These are phyloP conservation scores for Lepidocolaptes lacrymiger DNA, from an alignment of 2,797 vertebrate genomes.

Conservation along the genomic window DNA sequence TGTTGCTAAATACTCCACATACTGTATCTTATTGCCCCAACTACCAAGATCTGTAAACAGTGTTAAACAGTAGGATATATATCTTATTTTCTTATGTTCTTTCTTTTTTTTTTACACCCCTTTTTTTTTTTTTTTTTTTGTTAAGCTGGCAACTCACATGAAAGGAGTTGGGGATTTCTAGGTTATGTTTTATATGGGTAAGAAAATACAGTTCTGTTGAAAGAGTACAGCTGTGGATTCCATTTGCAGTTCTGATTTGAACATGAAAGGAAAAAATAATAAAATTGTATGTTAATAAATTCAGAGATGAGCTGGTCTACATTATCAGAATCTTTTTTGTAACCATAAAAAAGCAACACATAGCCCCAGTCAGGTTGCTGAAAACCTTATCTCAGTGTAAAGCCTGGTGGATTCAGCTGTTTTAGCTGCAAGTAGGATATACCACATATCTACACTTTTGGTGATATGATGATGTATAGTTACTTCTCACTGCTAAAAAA, in stretches of 20 bases:
- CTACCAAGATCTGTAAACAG: constrained; percentile 69
- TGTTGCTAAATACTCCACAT: constrained; percentile 48
- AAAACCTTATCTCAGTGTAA: constrained; percentile 58
- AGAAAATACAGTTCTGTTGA: constrained; percentile 10
- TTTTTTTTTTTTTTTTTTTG: not conserved
- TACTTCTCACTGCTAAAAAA: constrained; percentile 63
- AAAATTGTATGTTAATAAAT: constrained; percentile 57
- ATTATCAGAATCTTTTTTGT: constrained; percentile 61
- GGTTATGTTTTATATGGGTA: constrained; percentile 35
- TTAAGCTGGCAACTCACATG: constrained; percentile 25
- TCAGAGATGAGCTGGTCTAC: constrained; percentile 61
- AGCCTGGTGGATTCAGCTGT: constrained; percentile 62
- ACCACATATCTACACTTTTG: constrained; percentile 61
- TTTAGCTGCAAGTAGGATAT: constrained; percentile 68
- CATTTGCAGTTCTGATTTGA: constrained; percentile 49
- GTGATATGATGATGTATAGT: constrained; percentile 37
- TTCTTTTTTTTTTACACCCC: not conserved
- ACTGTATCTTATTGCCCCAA: constrained; percentile 59
- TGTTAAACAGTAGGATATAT: constrained; percentile 62
- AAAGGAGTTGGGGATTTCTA: constrained; percentile 50
- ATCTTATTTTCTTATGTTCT: constrained; percentile 55
- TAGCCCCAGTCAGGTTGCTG: constrained; percentile 49
- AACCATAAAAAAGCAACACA: constrained; percentile 34
- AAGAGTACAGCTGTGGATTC: constrained; percentile 48
- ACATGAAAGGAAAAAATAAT: constrained; percentile 59